Base-by-base conservation (phyloP, 2,888 invertebrate species). In the Halictus quadricinctus region DNA sequence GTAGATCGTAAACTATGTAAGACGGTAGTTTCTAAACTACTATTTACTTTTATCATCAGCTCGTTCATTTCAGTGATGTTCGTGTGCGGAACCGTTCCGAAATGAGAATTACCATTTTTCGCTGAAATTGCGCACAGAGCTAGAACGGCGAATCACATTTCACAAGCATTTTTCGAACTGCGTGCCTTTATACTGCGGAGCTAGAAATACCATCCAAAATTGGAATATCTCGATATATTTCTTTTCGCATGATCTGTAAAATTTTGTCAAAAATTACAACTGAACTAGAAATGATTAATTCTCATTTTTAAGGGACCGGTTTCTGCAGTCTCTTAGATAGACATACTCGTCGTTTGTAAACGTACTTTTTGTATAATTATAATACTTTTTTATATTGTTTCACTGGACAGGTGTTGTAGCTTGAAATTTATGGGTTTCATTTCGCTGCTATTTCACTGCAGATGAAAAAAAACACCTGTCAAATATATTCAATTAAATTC, bases 1-100 rank as follows among this genome's bases (percentile, higher is more conserved):
- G 15, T 18, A 64, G 64, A 64, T 64, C 29, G 64, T 29, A 29
- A 64, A 64, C 64, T 18, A 64, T 64, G 29, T 29, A 64, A 64
- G 64, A 64, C 64, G n/a, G 64, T 64, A 64, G 64, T 64, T 64
- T 64, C 60, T 72, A 29, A 36, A 64, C 64, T 64, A 29, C 29
- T 29, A 64, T 29, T 29, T 64, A 18, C 29, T 29, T 64, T 29
- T 29, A 64, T 64, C 64, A 15, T 15, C 64, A 15, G 15, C 29
- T 15, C 29, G 15, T 29, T 64, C 15, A 7, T 7, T 13, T 8
- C 2, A 15, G 29, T 29, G 7, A 1, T 29, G 15, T 7, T 64
- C 64, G 29, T 29, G 12, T 15, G 18, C n/a, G 29, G 15, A 64
- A 64, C 29, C 15, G 2, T 29, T 29, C 15, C 7, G 64, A 29